phyloP scores from a whole-genome alignment of 2,888 invertebrate genomes.

The Muscina levida region DNA sequence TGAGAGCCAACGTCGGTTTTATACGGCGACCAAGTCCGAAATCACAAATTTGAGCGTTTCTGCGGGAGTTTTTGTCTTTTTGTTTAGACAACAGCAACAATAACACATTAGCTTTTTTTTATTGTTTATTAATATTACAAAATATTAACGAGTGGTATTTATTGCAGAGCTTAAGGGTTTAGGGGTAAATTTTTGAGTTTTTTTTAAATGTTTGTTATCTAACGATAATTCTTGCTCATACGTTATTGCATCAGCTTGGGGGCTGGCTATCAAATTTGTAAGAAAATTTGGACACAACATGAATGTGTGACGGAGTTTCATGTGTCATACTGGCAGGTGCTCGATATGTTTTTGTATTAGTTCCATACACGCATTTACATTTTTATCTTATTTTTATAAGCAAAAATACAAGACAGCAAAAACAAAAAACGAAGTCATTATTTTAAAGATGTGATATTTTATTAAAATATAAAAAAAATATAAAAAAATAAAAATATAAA shows the following conservation, averaged over 20 bases:
- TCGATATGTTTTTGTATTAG: neutral
- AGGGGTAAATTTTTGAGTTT: constrained; percentile 44
- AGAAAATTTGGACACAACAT: constrained; percentile 9
- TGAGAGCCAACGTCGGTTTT: constrained; percentile 52
- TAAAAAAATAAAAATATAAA: too few species aligned
- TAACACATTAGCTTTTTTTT: neutral
- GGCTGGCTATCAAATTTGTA: too few species aligned
- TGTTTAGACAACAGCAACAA: constrained; percentile 23
- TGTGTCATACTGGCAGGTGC: neutral
- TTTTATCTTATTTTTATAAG: too few species aligned
- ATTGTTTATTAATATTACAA: constrained; percentile 1
- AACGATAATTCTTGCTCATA: neutral
- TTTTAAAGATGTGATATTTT: too few species aligned
- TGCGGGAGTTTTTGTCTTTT: constrained; percentile 55
- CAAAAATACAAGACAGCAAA: too few species aligned
- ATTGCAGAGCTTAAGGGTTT: constrained; percentile 10
- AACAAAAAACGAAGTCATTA: too few species aligned
- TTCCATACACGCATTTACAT: too few species aligned
- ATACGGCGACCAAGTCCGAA: constrained; percentile 49
- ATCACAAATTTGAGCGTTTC: constrained; percentile 30
- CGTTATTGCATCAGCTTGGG: too few species aligned
- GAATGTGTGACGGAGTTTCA: neutral
- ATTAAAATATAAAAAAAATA: neutral
- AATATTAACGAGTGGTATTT: constrained; percentile 12
- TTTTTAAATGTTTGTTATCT: constrained; percentile 16